phyloP scores from a whole-genome alignment of 1,140 invertebrate species.

The Drosophila murphyi region DNA sequence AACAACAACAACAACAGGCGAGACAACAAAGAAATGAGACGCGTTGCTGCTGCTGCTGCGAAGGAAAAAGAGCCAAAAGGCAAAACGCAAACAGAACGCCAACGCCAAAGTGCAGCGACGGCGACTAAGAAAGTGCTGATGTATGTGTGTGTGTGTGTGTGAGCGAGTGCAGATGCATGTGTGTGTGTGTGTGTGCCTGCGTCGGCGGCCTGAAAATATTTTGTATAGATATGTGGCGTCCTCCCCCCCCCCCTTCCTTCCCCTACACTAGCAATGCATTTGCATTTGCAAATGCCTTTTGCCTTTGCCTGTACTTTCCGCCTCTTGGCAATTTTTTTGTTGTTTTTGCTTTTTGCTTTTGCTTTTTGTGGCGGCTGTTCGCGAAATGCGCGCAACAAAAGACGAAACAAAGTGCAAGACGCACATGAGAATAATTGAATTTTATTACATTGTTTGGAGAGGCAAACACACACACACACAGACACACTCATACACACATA shows the following conservation, averaged over 20 bases:
- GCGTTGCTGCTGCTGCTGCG: constrained; percentile 22
- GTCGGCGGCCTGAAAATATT: constrained; percentile 69
- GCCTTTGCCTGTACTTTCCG: constrained; percentile 71
- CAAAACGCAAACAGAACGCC: constrained; percentile 73
- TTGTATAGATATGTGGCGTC: constrained; percentile 40
- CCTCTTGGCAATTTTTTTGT: constrained; percentile 56
- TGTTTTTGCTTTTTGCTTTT: constrained; percentile 27
- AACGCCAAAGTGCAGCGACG: constrained; percentile 75
- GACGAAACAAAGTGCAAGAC: constrained; percentile 84
- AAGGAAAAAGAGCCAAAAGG: constrained; percentile 70
- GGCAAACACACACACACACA: constrained; percentile 61
- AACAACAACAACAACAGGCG: constrained; percentile 55
- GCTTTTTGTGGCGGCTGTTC: constrained; percentile 71
- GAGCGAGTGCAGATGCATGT: constrained; percentile 25
- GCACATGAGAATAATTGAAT: constrained; percentile 84
- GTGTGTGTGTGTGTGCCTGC: constrained; percentile 33
- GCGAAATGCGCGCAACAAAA: constrained; percentile 74
- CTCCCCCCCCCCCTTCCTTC: background rate
- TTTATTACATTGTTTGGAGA: constrained; percentile 85
- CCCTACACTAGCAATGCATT: background rate
- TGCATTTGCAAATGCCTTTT: constrained; percentile 35
- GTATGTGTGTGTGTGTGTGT: constrained; percentile 35
- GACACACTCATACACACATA: constrained; percentile 36
- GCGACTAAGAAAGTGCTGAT: constrained; percentile 68
- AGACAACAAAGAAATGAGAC: constrained; percentile 78